Conservation (phyloP, 2,888 invertebrate genomes). For the Drosophila acutilabella region DNA sequence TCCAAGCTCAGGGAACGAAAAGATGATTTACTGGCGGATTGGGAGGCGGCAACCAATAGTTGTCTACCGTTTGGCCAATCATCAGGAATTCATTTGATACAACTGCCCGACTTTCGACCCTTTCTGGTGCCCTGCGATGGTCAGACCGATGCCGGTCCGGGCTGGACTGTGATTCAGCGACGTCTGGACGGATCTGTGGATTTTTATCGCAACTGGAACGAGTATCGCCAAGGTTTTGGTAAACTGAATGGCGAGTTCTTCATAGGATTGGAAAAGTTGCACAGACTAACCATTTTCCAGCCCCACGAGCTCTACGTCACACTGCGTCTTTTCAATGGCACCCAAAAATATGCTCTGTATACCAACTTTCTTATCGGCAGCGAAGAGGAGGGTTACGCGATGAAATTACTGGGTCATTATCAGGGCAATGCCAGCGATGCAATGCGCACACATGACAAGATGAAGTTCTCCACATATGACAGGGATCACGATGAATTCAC, state of each 20-base stretch:
- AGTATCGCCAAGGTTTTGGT: slow-evolving; percentile 90
- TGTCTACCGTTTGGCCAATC: slow-evolving; percentile 57
- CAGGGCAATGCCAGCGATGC: slow-evolving; percentile 89
- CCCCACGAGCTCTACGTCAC: slow-evolving; percentile 88
- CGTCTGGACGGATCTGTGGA: slow-evolving; percentile 88
- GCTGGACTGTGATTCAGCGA: slow-evolving; percentile 89
- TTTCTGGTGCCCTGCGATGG: slow-evolving; percentile 64
- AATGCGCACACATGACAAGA: slow-evolving; percentile 88
- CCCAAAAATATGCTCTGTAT: slow-evolving; percentile 87
- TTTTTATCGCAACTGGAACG: slow-evolving; percentile 88
- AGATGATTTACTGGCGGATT: slow-evolving; percentile 64
- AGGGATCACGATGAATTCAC: slow-evolving; percentile 88
- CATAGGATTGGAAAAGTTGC: slow-evolving; percentile 89
- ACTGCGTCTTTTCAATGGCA: slow-evolving; percentile 87
- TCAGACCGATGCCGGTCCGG: slow-evolving; percentile 84
- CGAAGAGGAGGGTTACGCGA: slow-evolving; percentile 88
- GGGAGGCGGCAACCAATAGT: slow-evolving; percentile 64
- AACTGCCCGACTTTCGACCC: slow-evolving; percentile 82
- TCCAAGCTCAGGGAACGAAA: slow-evolving; percentile 56
- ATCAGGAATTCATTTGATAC: slow-evolving; percentile 58
- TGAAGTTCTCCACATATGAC: slow-evolving; percentile 89
- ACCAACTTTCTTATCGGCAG: slow-evolving; percentile 88
- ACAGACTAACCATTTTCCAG: slow-evolving; percentile 84
- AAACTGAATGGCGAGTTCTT: slow-evolving; percentile 90
- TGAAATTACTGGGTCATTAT: slow-evolving; percentile 88